Conservation (phyloP, 2,888 invertebrate genomes). For the Calliopum simillimum region DNA sequence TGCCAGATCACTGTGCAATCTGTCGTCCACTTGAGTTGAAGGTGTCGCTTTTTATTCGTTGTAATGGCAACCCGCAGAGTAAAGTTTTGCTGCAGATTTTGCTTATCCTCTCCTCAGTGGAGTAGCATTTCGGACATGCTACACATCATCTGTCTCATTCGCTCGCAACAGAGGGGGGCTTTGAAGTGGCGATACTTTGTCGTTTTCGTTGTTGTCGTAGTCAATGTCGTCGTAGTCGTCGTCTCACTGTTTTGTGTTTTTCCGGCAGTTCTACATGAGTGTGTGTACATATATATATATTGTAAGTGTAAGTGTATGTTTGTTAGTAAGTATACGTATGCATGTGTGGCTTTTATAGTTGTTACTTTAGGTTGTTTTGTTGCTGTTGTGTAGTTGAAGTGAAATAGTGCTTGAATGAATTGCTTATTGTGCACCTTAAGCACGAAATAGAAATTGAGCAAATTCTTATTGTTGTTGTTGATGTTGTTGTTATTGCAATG, state of each 20-base stretch:
- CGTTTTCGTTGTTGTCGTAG: not conserved
- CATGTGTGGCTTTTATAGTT: too few relatives aligned
- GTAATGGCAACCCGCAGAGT: slow-evolving; percentile 1
- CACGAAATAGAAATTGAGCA: slow-evolving; percentile 47
- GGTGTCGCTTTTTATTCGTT: slow-evolving; percentile 17
- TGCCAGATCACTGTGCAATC: not conserved
- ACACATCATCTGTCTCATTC: slow-evolving; percentile 19
- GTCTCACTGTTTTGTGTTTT: not conserved
- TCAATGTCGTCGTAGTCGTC: slow-evolving; percentile 8
- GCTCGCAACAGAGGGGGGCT: not conserved
- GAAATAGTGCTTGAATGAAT: slow-evolving; percentile 50
- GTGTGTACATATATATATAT: too few relatives aligned
- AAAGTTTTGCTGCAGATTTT: slow-evolving; percentile 21
- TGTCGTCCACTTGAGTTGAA: slow-evolving; percentile 22
- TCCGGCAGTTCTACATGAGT: too few relatives aligned
- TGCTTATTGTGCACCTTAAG: slow-evolving; percentile 50
- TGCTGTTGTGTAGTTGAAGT: slow-evolving; percentile 31
- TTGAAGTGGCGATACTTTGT: not conserved
- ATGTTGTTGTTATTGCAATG: not conserved
- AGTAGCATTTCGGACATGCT: slow-evolving; percentile 15
- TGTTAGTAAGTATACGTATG: too few relatives aligned
- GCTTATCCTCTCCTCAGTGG: slow-evolving; percentile 10
- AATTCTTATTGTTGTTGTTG: slow-evolving; percentile 40
- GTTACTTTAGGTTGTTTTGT: slow-evolving; percentile 12
- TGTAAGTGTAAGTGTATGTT: too few relatives aligned